Base-by-base conservation (phyloP, 1,140 invertebrate genomes). In the Drosophila albomicans region DNA sequence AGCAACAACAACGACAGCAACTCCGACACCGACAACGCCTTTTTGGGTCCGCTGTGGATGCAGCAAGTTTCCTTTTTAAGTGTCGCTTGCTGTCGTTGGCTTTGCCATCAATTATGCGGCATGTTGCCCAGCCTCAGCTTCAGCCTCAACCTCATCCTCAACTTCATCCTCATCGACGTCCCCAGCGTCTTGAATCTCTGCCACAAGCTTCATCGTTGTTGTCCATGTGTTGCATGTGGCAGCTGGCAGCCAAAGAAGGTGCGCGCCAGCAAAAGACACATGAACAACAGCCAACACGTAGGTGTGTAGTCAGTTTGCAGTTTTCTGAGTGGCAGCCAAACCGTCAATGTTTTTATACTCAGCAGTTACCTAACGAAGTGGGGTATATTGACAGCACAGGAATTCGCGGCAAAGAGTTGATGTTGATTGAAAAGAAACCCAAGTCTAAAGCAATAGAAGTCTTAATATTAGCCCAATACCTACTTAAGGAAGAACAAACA, bases 51-150 rank as follows among this genome's bases (percentile, higher is more conserved):
- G 69, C 68, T 85, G 81, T 84, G 69, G 78, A 82, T 61, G 68
- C 61, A 82, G 84, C 84, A 88, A 87, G 84, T 89, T 88, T 88
- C 84, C 84, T 88, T 88, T 54, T 88, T 88, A 88, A 88, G 84
- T 87, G 73, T 77, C 72, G 61, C 63, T 58, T 45, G 69, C 63
- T 73, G 70, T 54, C 56, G 75, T 63, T 84, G 85, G 64, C 72
- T 75, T 70, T 80, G 81, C 84, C 85, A 88, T 88, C 84, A 88
- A 88, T 88, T 88, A 88, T 88, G 84, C 85, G 81, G 84, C 84
- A 88, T 84, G 84, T 78, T 80, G 82, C 74, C 73, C 62, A 58
- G 82, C 52, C 56, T 54, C 76, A 56, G 43, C 35, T 46, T 49
- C 32, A 32, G 4, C 8, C 13, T 51, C 51, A 65, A 46, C 15